A percentile compares a stretch with the other conserved stretches of the same genome.
phyloP scores from a whole-genome alignment of 2,113 vertebrate species.

The Leiothrix lutea region DNA sequence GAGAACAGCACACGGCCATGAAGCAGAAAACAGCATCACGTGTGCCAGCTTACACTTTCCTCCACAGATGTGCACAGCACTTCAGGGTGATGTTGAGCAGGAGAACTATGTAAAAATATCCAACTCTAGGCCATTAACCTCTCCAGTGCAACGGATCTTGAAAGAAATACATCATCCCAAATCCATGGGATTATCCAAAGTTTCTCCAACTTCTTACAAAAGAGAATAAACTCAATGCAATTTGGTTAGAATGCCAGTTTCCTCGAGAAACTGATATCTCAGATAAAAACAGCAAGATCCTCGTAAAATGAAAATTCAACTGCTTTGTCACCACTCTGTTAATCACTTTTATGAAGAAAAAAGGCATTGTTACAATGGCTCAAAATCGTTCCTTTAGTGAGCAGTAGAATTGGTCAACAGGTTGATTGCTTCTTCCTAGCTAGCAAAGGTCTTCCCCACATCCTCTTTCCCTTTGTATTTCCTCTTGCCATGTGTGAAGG shows the following conservation, averaged over 20 bases:
- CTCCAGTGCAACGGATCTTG: background rate
- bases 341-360: slow-evolving; percentile 75
- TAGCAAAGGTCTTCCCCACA: slow-evolving; percentile 93
- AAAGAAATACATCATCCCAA: background rate
- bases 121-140: background rate
- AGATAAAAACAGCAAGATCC: slow-evolving; percentile 66
- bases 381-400: slow-evolving; percentile 75
- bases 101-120: slow-evolving; percentile 8
- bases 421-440: slow-evolving; percentile 82
- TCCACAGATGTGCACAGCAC: slow-evolving; percentile 22
- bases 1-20: slow-evolving; percentile 4
- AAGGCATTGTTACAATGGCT: slow-evolving; percentile 82
- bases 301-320: slow-evolving; percentile 69
- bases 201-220: slow-evolving; percentile 44
- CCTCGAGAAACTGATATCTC: slow-evolving; percentile 68
- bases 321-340: slow-evolving; percentile 59
- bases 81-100: background rate
- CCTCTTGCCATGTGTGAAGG: slow-evolving; percentile 98
- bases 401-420: slow-evolving; percentile 67
- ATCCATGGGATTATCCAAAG: background rate
- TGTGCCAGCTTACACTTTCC: slow-evolving; percentile 14
- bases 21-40: slow-evolving; percentile 51
- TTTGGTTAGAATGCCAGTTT: slow-evolving; percentile 73
- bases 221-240: slow-evolving; percentile 61
- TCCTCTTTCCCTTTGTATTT: slow-evolving; percentile 99